These are phyloP conservation scores for Lemur catta DNA, from an alignment of 2,797 vertebrate genomes.

Conservation along the genomic window DNA sequence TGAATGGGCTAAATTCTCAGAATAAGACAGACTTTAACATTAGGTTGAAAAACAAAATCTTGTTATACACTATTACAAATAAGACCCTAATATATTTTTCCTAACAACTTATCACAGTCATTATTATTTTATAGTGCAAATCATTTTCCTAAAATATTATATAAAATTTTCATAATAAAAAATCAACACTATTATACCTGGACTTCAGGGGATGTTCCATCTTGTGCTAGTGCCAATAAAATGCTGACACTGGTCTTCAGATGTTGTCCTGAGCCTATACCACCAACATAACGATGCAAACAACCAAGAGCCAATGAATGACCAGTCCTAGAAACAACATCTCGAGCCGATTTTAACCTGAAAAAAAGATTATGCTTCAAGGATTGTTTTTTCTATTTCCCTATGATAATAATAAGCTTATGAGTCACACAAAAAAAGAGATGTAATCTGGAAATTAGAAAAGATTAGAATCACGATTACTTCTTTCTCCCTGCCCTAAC, in stretches of 20 bases:
- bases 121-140: neutral
- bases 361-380: slow-evolving; percentile 2
- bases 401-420: neutral
- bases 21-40: slow-evolving; percentile 25
- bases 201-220: slow-evolving; percentile 97
- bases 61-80: neutral
- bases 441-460: neutral
- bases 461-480: neutral
- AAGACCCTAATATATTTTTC: slow-evolving; percentile 1
- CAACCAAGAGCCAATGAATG: slow-evolving; percentile 99
- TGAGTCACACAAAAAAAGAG: neutral
- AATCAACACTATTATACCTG: slow-evolving; percentile 87
- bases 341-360: slow-evolving; percentile 97
- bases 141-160: slow-evolving; percentile 13
- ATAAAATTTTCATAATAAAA: neutral
- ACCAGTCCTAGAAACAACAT: slow-evolving; percentile 98
- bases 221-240: slow-evolving; percentile 96
- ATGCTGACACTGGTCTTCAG: slow-evolving; percentile 99
- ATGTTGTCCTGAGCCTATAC: slow-evolving; percentile 98
- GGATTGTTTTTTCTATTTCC: neutral
- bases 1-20: neutral
- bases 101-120: neutral
- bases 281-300: slow-evolving; percentile 98
- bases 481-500: neutral
- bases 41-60: slow-evolving; percentile 47